A percentile compares a stretch with the other conserved stretches of the same genome.
phyloP scores from a whole-genome alignment of 2,113 vertebrate genomes.

The Corythoichthys haematopterus region DNA sequence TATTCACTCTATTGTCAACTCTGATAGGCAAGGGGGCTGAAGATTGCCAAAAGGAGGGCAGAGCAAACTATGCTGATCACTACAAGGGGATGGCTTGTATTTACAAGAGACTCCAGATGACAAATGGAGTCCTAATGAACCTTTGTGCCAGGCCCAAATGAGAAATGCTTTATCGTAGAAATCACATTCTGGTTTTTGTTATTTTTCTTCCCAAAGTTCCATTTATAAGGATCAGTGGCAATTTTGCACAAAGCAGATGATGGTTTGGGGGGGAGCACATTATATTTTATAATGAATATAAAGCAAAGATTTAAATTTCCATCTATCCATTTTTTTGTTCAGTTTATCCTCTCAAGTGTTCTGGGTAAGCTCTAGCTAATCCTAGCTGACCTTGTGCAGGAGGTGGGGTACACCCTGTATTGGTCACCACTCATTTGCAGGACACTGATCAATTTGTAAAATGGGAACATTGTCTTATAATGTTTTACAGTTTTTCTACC shows the following conservation, averaged over 20 bases:
- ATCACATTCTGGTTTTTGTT: not conserved
- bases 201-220: not conserved
- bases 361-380: not conserved
- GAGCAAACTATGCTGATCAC: not conserved
- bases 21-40: not conserved
- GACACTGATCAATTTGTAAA: no score
- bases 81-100: not conserved
- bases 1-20: conserved; percentile 3
- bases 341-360: not conserved
- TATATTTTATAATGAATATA: not conserved
- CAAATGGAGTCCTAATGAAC: not conserved
- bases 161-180: not conserved
- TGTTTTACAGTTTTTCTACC: no score
- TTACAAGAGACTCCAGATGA: not conserved
- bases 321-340: not conserved
- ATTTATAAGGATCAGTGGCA: not conserved
- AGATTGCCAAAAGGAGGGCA: not conserved
- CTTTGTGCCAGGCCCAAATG: not conserved
- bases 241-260: not conserved
- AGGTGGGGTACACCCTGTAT: not conserved
- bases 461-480: no score
- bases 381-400: not conserved
- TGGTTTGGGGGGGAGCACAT: not conserved
- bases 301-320: not conserved
- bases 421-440: no score